Evolutionary conservation across 1,140 invertebrate species (phyloP), one percentile per base, ranked within the genome.

Genomic region (Bursaphelenchus mucronatus): DNA sequence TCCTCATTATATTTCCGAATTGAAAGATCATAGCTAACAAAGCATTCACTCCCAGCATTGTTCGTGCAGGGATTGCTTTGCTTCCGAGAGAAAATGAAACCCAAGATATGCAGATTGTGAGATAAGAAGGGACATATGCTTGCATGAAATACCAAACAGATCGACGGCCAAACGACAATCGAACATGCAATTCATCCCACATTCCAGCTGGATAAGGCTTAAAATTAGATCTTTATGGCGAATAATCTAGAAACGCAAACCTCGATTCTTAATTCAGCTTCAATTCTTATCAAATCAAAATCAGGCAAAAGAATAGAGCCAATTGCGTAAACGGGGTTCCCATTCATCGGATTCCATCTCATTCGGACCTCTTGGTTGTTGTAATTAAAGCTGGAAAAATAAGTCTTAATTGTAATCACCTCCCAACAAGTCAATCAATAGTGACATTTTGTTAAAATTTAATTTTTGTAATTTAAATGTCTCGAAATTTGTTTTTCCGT

Each of bases 291-390:
- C 21, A 79, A 40, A 44, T 79, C 73, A 51, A 78, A 79, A 61
- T 79, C 77, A 6, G 77, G 77, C 39, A 79, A 63, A 30, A 76
- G 49, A 53, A 79, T 79, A 10, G 52, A 45, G 30, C 64, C 72
- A 7, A 71, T 76, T 2, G 75, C 55, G n/a, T 64, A 72, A 10
- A 79, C 79, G 8, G 79, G 78, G 9, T 63, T 68, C 9, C 54
- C 19, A 51, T 47, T 64, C n/a, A 58, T 47, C n/a, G 76, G 64
- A 57, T 75, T 76, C 78, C 78, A 80, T 50, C 79, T 41, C 78
- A 80, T 80, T 50, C 71, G 72, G 7, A 80, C 78, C 67, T 80
- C 78, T 66, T 80, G 77, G 41, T 80, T 82, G 61, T 80, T 80
- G 71, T 80, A 80, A 61, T 81, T 80, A 64, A 80, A 80, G 56